phyloP scores from a whole-genome alignment of 2,797 vertebrate species.

The Cossypha polioptera region DNA sequence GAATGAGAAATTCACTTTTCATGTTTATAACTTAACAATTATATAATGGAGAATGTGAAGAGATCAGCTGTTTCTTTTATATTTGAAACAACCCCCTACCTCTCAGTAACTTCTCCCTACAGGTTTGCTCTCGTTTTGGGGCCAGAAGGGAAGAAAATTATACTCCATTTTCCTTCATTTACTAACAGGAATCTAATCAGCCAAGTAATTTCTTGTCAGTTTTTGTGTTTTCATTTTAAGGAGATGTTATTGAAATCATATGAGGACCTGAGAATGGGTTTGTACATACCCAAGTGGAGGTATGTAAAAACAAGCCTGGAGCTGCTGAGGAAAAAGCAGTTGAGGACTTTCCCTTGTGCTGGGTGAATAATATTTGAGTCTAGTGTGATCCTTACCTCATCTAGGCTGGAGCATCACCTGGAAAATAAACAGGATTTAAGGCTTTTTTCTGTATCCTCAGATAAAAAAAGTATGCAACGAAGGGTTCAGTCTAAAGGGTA shows the following conservation, averaged over 20 bases:
- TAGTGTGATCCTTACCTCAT: background rate
- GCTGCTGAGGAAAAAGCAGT: background rate
- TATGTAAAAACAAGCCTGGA: background rate
- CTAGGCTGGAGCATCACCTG: background rate
- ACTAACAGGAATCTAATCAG: background rate
- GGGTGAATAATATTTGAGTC: background rate
- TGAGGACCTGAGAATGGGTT: background rate
- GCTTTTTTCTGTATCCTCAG: background rate
- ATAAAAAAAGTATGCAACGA: background rate
- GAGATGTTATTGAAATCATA: background rate
- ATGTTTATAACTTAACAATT: background rate
- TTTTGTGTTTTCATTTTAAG: background rate
- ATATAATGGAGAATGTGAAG: background rate
- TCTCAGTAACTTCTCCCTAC: background rate
- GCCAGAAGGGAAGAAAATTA: background rate
- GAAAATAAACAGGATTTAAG: background rate
- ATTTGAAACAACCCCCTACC: background rate
- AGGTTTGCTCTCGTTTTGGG: background rate
- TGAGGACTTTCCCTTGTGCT: background rate
- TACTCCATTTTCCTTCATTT: background rate
- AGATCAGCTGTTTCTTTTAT: background rate
- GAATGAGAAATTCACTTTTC: background rate
- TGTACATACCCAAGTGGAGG: background rate
- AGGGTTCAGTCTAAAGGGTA: background rate
- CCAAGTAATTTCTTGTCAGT: background rate